These are phyloP conservation scores for Cantharis rufa DNA, from an alignment of 2,888 invertebrate species.

Conservation along the genomic window DNA sequence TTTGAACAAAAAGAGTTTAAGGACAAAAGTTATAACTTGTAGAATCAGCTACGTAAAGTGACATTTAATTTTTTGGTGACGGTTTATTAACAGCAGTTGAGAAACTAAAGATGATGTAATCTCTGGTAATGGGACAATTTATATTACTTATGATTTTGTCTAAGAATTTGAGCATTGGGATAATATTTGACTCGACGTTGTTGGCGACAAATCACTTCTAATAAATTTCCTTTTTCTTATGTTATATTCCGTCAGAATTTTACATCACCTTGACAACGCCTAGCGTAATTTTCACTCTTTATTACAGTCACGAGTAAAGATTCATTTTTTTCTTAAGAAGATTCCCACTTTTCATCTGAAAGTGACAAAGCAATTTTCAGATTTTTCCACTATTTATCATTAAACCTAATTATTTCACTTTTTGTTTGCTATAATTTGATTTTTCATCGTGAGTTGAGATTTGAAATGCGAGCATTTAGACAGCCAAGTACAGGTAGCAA, in stretches of 20 bases:
- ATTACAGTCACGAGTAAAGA: constrained; percentile 18
- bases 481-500: not conserved
- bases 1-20: not conserved
- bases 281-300: constrained; percentile 22
- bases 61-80: not conserved
- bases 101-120: not conserved
- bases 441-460: not conserved
- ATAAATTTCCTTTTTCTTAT: constrained; percentile 22
- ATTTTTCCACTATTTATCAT: constrained; percentile 1
- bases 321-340: constrained; percentile 6
- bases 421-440: not conserved
- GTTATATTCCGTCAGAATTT: constrained; percentile 13
- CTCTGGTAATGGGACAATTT: not conserved
- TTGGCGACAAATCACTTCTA: constrained; percentile 20
- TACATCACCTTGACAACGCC: constrained; percentile 21
- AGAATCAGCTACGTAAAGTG: not conserved
- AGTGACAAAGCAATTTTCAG: constrained; percentile 4
- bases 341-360: not conserved
- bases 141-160: constrained; percentile 4
- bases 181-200: constrained; percentile 14
- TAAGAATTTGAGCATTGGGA: constrained; percentile 10
- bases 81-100: not conserved
- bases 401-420: not conserved
- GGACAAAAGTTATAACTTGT: not conserved
- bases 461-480: not conserved